Evolutionary conservation across 2,113 vertebrate genomes (phyloP).

Genomic region (Sander vitreus): DNA sequence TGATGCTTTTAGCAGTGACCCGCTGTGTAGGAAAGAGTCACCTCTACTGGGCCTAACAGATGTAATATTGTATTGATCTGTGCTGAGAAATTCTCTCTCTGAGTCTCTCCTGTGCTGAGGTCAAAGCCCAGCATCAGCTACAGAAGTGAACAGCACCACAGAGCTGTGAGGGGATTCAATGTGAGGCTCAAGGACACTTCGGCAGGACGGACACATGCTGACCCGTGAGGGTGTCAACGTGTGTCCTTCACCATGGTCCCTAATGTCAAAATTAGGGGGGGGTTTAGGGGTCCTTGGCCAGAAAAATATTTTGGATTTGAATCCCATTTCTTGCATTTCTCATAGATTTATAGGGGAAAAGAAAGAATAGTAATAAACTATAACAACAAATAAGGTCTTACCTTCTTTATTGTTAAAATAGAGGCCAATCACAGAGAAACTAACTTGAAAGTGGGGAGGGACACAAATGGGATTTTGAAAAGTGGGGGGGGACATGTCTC

Average conservation of each 20-base stretch:
- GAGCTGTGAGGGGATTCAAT: constrained; percentile 42
- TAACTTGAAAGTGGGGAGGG: too few species aligned
- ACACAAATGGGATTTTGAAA: too few species aligned
- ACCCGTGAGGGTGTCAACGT: constrained; percentile 34
- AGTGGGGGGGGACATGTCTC: too few species aligned
- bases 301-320: too few species aligned
- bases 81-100: constrained; percentile 45
- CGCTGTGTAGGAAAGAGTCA: neutral
- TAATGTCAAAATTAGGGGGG: constrained; percentile 10
- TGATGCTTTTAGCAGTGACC: neutral
- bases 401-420: too few species aligned
- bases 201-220: constrained; percentile 33
- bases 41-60: constrained; percentile 58
- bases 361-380: too few species aligned
- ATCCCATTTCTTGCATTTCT: too few species aligned
- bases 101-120: constrained; percentile 41
- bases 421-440: too few species aligned
- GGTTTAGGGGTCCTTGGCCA: too few species aligned
- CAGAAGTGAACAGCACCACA: constrained; percentile 22
- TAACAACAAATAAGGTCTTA: too few species aligned
- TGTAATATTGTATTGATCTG: constrained; percentile 70
- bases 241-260: constrained; percentile 22
- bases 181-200: constrained; percentile 61
- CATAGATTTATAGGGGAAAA: too few species aligned
- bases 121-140: constrained; percentile 31